phyloP scores from a whole-genome alignment of 2,113 vertebrate species.

The Apodemus speciosus region DNA sequence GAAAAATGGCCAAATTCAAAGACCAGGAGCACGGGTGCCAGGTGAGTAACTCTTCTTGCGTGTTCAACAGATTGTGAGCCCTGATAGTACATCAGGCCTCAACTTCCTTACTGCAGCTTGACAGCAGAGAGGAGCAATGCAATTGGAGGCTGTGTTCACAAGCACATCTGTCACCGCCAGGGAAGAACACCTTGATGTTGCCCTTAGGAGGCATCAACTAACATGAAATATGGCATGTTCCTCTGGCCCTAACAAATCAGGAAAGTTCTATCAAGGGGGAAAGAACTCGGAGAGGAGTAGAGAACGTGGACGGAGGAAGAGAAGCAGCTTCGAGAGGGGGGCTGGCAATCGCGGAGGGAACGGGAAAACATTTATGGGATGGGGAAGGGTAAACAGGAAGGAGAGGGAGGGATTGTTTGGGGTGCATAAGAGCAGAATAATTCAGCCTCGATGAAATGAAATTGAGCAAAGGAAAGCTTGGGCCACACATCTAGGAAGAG shows the following conservation, averaged over 20 bases:
- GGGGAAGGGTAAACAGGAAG: background rate
- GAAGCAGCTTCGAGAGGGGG: background rate
- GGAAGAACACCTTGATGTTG: background rate
- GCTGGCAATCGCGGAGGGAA: background rate
- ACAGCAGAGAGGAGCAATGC: constrained; percentile 46
- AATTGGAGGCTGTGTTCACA: constrained; percentile 45
- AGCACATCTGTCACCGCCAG: constrained; percentile 57
- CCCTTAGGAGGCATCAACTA: constrained; percentile 45
- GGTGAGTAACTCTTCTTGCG: constrained; percentile 34
- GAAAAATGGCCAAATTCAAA: constrained; percentile 64
- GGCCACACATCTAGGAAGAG: constrained; percentile 21
- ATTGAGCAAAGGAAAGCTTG: constrained; percentile 54
- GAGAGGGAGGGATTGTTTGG: background rate
- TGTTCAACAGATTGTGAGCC: background rate
- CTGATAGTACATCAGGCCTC: constrained; percentile 53
- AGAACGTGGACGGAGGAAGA: background rate
- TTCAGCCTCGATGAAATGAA: constrained; percentile 62
- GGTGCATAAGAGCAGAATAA: background rate
- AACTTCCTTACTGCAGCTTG: background rate
- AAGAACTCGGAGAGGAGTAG: background rate
- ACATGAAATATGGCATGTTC: constrained; percentile 20
- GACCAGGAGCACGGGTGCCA: background rate
- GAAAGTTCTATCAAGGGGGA: constrained; percentile 15
- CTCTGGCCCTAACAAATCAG: constrained; percentile 41
- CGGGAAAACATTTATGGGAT: background rate